Conservation (phyloP, 2,113 vertebrate species). For the Callospermophilus lateralis region DNA sequence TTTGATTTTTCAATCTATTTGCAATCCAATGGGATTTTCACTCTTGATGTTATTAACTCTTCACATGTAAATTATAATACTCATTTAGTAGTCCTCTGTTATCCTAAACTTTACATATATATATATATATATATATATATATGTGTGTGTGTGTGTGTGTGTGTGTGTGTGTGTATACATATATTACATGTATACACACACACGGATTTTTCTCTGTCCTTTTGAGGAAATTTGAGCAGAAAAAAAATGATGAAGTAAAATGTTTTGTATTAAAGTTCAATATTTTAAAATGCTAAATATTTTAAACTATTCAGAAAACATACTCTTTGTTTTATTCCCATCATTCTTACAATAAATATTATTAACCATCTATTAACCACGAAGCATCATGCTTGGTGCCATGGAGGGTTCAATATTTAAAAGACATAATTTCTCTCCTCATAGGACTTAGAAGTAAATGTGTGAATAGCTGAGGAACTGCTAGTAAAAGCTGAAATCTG, state of each 20-base stretch:
- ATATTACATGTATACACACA: background rate
- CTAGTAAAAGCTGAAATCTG: background rate
- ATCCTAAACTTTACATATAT: background rate
- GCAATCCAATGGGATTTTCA: background rate
- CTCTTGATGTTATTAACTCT: constrained; percentile 49
- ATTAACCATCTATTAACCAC: background rate
- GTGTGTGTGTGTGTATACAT: too few species aligned
- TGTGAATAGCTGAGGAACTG: background rate
- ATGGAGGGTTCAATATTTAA: background rate
- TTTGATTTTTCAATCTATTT: constrained; percentile 63
- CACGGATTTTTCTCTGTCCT: background rate
- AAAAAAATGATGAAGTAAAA: background rate
- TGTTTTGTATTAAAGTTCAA: background rate
- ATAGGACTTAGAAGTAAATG: background rate
- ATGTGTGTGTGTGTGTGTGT: too few species aligned
- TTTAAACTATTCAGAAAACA: background rate
- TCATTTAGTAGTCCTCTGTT: background rate
- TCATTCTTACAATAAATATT: background rate
- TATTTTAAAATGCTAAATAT: background rate
- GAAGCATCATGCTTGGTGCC: background rate
- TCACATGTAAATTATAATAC: constrained; percentile 57
- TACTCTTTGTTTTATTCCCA: background rate
- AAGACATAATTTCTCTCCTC: background rate
- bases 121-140: background rate
- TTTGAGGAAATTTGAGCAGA: constrained; percentile 11